These are phyloP conservation scores for Charina bottae DNA, from an alignment of 2,113 vertebrate genomes.

Conservation along the genomic window DNA sequence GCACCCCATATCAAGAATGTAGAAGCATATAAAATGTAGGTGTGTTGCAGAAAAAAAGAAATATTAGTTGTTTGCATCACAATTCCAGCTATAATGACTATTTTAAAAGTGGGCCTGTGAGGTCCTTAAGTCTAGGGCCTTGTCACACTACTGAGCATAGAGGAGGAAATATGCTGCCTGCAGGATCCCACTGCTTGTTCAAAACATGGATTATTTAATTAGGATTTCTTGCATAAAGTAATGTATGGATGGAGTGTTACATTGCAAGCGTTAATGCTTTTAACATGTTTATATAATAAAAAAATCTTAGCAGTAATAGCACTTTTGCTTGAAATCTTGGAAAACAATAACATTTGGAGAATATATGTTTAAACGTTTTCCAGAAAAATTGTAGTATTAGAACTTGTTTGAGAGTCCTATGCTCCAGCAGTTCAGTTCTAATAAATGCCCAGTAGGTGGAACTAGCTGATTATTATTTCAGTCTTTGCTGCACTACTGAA, in stretches of 20 bases:
- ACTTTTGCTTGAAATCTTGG: not conserved
- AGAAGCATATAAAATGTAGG: not conserved
- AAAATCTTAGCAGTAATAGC: not conserved
- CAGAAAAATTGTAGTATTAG: not conserved
- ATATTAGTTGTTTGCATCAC: not conserved
- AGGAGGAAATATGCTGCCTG: not conserved
- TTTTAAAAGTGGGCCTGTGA: not conserved
- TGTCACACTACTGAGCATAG: not conserved
- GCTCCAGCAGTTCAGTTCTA: not conserved
- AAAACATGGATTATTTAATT: not conserved
- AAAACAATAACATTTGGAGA: not conserved
- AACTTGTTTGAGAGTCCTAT: not conserved
- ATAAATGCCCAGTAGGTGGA: slow-evolving; percentile 1
- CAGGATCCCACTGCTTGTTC: not conserved
- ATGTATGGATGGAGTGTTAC: not conserved
- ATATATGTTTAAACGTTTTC: not conserved
- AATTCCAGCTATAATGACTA: not conserved
- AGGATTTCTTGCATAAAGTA: not conserved
- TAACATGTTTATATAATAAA: not conserved
- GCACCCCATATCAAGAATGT: not conserved
- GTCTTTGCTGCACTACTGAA: not conserved
- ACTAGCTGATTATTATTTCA: not conserved
- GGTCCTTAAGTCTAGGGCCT: not conserved
- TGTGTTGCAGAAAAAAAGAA: not conserved
- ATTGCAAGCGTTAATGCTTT: not conserved